Base-by-base conservation (phyloP, 1,140 invertebrate genomes). In the Danaus plexippus region DNA sequence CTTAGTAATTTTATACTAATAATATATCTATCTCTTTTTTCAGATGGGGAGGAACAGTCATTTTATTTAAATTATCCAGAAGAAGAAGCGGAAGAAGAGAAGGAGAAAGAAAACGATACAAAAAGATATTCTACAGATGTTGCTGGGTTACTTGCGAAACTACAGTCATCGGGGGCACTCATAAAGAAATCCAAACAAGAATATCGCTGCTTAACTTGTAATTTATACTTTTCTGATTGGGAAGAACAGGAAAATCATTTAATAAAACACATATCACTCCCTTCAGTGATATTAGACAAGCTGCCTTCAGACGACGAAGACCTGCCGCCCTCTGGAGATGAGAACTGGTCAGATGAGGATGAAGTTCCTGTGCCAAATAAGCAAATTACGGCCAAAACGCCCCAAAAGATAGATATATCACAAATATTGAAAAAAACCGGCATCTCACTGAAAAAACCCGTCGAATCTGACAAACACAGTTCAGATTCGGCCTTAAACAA, bases 251-350 rank as follows among this genome's bases (percentile, higher is more conserved):
- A 85, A 52, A 75, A 77, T 43, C 83, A 86, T 68, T 59, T 85
- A 8, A 71, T 83, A 47, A 68, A 75, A 54, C 83, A 86, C 73
- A 77, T 86, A 42, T 83, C 81, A 0, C 56, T 80, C 48, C 81
- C 83, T 42, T 73, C 66, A 1, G 64, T 84, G 47, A 66, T 83
- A 54, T 54, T 83, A 42, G 70, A 76, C 57, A 80, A 75, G 59
- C 78, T 83, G 75, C 81, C 75, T 52, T 84, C 83, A 11, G 83
- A 86, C 73, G 78, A 80, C 59, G 81, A 85, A 66, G 74, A 81
- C 49, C 65, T 47, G 42, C 60, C 74, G 59, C 66, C 62, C 9
- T 77, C 74, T 7, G 79, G 71, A 65, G 80, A 83, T 71, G 83
- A 84, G 54, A 75, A 83, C 57, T 86, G 80, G 80, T 78, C 76